Percentiles rank a stretch among this genome's conserved stretches.
Conservation (phyloP, 2,888 invertebrate species). For the Iselma pallidipennis region DNA sequence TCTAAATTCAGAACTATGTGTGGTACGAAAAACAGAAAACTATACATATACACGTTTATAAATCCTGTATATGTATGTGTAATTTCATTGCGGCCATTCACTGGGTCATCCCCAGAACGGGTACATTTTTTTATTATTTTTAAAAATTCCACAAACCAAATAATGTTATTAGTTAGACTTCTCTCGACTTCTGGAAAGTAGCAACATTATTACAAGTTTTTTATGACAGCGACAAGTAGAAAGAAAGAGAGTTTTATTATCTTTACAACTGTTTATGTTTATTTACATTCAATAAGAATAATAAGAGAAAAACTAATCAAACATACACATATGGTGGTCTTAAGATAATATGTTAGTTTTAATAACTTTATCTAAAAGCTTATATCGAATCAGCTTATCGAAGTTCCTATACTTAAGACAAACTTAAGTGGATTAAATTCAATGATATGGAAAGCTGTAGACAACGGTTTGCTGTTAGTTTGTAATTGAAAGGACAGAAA, state of each 20-base stretch:
- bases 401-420: neutral
- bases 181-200: too few species aligned
- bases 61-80: neutral
- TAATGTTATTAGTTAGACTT: neutral
- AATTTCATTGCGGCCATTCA: slow-evolving; percentile 18
- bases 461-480: too few species aligned
- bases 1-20: neutral
- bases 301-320: too few species aligned
- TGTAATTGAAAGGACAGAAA: too few species aligned
- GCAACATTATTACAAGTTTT: too few species aligned
- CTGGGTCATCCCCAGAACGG: slow-evolving; percentile 8
- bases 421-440: neutral
- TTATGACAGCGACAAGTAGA: too few species aligned
- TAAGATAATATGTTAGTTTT: too few species aligned
- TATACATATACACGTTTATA: neutral
- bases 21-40: neutral
- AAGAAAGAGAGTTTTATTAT: too few species aligned
- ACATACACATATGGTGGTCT: neutral
- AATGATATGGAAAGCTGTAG: too few species aligned
- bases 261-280: too few species aligned
- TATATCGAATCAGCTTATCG: neutral
- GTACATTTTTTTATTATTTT: neutral
- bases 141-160: neutral
- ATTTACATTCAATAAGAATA: too few species aligned
- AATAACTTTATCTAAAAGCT: neutral